Base-by-base conservation (phyloP, 2,113 vertebrate species). In the Abramis brama region DNA sequence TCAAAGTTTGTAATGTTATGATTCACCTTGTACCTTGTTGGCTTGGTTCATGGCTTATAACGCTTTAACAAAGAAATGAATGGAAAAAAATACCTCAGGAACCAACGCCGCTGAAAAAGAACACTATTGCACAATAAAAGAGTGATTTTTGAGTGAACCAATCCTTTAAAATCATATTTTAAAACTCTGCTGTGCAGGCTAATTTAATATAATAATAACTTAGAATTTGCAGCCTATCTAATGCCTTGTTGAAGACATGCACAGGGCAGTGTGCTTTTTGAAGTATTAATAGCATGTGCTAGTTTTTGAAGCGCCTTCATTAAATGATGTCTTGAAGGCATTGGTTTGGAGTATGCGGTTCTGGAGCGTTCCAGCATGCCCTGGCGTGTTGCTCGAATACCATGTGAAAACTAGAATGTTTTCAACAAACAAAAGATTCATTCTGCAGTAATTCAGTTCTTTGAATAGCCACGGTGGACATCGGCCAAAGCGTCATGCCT, bases 341-440 rank as follows among this genome's bases (percentile, higher is more conserved):
- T 81, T 66, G 33, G 50, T 27, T 25, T 30, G 60, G 43, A 82
- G 47, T 71, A 81, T 87, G 83, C n/a, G 47, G 71, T 81, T 23
- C 27, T 4, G 27, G 21, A 8, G 33, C 73, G 52, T 64, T 79
- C 70, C 59, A 82, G 23, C 47, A 10, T 2, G 10, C 59, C 21
- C 5, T 57, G 55, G 57, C 30, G 52, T 80, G n/a, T 86, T 15
- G 47, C 47, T 66, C 30, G 60, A 74, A 55, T 47, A 84, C 60
- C 71, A 84, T 77, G 30, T 78, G 74, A 87, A 85, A 80, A 86
- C 75, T 59, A 81, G 23, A 47, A 74, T 27, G 27, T 85, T 43
- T 85, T 64, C 45, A 70, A 25, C 80, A 77, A 88, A 88, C 86
- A 90, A 88, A 83, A 83, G 75, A 76, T 50, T 76, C 82, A 79